Evolutionary conservation across 2,888 invertebrate species (phyloP), one percentile per base, ranked within the genome.

Genomic region (Sesamia inferens): DNA sequence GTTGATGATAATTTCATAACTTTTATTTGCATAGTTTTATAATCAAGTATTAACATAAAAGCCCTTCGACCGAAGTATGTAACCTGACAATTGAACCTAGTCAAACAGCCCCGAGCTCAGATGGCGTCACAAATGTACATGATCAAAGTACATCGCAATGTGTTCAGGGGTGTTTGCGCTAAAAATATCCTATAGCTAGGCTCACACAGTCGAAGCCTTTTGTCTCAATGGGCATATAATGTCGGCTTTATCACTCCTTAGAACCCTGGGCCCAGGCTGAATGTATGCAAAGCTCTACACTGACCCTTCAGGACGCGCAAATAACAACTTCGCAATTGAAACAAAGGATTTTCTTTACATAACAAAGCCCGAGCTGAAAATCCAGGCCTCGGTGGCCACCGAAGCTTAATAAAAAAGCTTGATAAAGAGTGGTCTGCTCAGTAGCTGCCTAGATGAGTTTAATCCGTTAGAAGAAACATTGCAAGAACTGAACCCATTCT

Each of bases 71-170:
- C 51, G 1, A 16, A 54, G 22, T 48, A 14, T 10, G 31, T 44
- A 55, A 54, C 8, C 66, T 31, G 22, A n/a, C 58, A 55, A 44
- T 78, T 31, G 48, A 19, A 64, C 24, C 51, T 64, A 51, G 8
- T 44, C 22, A 63, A 67, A 61, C 22, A 64, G 14, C 13, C 39
- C 22, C 19, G 19, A 71, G 71, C 62, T 58, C 19, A 31, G 48
- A 10, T 11, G n/a, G n/a, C 55, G 16, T 42, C 57, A 58, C 39
- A 65, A 61, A 78, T 82, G 78, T 78, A 71, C 59, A 79, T 73
- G 11, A 73, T 72, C 47, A 61, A 39, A 73, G 73, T 55, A 62
- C 61, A 16, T 65, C 19, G 22, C 54, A n/a, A 66, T 44, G 55
- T 31, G 22, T 19, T 55, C 57, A 39, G 61, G 42, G 39, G 47